Evolutionary conservation across 2,113 vertebrate species (phyloP).

Genomic region (Corvus moneduloides): DNA sequence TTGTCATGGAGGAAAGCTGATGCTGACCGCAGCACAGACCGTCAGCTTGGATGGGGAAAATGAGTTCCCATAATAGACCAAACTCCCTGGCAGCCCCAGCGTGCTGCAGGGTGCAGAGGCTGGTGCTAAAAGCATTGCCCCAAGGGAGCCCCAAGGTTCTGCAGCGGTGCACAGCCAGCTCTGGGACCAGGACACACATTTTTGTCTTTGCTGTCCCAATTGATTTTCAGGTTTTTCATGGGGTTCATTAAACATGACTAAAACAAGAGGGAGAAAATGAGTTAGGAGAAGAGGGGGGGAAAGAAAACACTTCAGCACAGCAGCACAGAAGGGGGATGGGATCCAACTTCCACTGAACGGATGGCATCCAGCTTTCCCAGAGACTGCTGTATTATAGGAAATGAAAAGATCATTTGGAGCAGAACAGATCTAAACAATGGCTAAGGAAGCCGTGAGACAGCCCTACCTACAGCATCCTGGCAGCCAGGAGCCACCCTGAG

Average conservation of each 20-base stretch:
- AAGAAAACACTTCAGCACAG: not conserved
- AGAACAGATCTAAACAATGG: not conserved
- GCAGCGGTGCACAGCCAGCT: not conserved
- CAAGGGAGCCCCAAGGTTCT: not conserved
- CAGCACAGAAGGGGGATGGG: not conserved
- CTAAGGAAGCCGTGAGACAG: not conserved
- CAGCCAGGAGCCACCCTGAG: not conserved
- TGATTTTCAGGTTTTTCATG: slow-evolving; percentile 17
- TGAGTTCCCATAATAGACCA: not conserved
- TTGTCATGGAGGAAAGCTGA: not conserved
- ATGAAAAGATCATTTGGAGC: not conserved
- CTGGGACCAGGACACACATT: not conserved
- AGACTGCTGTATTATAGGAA: not conserved
- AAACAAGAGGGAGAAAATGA: not conserved
- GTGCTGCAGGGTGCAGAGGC: not conserved
- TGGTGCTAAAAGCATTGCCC: not conserved
- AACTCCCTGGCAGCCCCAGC: not conserved
- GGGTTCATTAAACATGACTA: not conserved
- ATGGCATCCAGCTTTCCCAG: not conserved
- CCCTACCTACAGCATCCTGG: not conserved
- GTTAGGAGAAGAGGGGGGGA: not conserved
- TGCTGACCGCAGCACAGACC: fast-evolving
- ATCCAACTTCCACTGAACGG: not conserved
- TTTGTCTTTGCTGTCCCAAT: not conserved
- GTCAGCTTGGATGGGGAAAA: slow-evolving; percentile 32